Conservation (phyloP, 2,113 vertebrate genomes). For the Arenaria interpres region DNA sequence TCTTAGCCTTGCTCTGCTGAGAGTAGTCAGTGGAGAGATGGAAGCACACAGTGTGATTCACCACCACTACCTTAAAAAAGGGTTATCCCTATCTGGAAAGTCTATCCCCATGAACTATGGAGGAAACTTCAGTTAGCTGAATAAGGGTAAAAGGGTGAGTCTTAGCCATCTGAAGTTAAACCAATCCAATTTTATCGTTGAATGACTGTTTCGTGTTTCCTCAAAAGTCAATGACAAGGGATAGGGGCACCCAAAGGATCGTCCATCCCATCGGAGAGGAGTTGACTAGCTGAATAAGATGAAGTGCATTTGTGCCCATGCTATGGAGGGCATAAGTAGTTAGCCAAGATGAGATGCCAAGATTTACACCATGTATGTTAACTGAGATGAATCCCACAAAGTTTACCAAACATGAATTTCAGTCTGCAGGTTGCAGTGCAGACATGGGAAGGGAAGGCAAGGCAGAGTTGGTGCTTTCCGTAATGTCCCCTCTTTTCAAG, state of each 20-base stretch:
- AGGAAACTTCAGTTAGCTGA: neutral
- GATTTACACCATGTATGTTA: accelerated
- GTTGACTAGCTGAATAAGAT: neutral
- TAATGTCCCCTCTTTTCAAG: neutral
- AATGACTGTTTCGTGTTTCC: neutral
- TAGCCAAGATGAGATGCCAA: neutral
- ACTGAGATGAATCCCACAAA: neutral
- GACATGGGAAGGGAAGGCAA: neutral
- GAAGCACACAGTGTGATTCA: neutral
- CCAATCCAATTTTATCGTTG: accelerated
- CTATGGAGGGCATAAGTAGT: no score
- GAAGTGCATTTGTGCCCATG: neutral
- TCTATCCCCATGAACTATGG: neutral
- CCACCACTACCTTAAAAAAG: neutral
- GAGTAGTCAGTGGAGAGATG: neutral
- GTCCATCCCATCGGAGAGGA: neutral
- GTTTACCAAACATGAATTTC: neutral
- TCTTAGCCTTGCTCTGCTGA: neutral
- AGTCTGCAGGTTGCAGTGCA: neutral
- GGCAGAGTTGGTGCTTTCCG: neutral
- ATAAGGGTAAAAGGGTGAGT: no score
- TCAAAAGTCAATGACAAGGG: neutral
- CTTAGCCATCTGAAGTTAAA: neutral
- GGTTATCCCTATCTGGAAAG: neutral
- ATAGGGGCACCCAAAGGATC: neutral